Evolutionary conservation across 2,888 invertebrate species (phyloP).

Genomic region (Keiferia lycopersicella): DNA sequence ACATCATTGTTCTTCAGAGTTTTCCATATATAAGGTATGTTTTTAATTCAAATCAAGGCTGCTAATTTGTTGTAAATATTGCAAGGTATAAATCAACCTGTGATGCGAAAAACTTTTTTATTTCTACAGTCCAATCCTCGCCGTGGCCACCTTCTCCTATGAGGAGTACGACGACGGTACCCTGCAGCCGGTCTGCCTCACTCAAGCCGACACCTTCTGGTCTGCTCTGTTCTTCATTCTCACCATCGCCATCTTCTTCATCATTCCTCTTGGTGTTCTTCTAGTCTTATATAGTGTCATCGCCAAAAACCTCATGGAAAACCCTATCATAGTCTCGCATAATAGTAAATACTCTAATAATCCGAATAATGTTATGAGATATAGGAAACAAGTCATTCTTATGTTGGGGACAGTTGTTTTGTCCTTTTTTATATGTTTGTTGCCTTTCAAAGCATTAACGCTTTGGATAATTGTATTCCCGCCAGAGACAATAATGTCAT

Average conservation of each 20-base stretch:
- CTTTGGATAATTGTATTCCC: conserved; percentile 92
- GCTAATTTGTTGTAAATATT: too few species aligned
- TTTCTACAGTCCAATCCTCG: conserved; percentile 89
- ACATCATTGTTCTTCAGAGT: too few species aligned
- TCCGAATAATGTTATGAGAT: conserved; percentile 83
- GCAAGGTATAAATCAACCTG: too few species aligned
- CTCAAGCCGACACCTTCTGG: conserved; percentile 89
- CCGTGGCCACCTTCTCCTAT: conserved; percentile 88
- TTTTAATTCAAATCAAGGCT: too few species aligned
- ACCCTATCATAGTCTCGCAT: conserved; percentile 86
- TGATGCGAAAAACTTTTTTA: too few species aligned
- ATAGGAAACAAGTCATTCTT: conserved; percentile 90
- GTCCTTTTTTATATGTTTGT: conserved; percentile 93
- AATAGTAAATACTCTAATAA: conserved; percentile 74
- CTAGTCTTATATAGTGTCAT: conserved; percentile 92
- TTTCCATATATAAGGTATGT: too few species aligned
- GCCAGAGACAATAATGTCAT: conserved; percentile 83
- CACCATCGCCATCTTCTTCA: conserved; percentile 91
- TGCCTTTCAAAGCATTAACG: conserved; percentile 94
- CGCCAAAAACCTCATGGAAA: conserved; percentile 91
- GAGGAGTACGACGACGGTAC: conserved; percentile 87
- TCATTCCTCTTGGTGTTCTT: conserved; percentile 90
- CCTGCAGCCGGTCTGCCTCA: conserved; percentile 88
- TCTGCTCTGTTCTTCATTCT: conserved; percentile 89
- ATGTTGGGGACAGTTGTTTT: conserved; percentile 95